These are phyloP conservation scores for Camponotus floridanus DNA, from an alignment of 1,140 invertebrate genomes.

Conservation along the genomic window DNA sequence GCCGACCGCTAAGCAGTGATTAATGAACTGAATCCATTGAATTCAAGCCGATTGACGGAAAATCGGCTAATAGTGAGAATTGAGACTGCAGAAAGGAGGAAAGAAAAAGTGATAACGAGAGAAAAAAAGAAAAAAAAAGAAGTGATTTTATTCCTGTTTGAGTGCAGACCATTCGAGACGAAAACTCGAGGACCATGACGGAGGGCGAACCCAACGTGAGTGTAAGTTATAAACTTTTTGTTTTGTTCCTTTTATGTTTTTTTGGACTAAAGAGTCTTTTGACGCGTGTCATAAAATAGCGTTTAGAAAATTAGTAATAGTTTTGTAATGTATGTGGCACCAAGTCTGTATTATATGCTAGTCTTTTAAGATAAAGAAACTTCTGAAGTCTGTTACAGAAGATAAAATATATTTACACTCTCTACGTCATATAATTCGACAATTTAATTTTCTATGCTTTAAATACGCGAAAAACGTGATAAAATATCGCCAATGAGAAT, in stretches of 20 bases:
- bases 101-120: neutral
- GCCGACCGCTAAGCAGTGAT: slow-evolving; percentile 57
- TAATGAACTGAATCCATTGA: slow-evolving; percentile 62
- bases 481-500: neutral
- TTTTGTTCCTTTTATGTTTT: neutral
- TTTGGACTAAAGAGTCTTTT: neutral
- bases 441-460: neutral
- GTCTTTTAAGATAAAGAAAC: neutral
- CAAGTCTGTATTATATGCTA: neutral
- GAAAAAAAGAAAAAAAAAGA: neutral
- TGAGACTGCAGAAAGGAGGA: slow-evolving; percentile 23
- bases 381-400: neutral
- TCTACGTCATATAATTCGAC: neutral
- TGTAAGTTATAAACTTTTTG: slow-evolving; percentile 58
- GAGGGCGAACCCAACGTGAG: slow-evolving; percentile 58
- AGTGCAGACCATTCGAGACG: slow-evolving; percentile 48
- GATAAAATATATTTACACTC: neutral
- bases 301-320: slow-evolving; percentile 46
- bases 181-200: slow-evolving; percentile 62
- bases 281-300: neutral
- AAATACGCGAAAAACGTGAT: neutral
- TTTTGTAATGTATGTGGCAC: neutral
- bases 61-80: slow-evolving; percentile 49
- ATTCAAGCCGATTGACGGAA: slow-evolving; percentile 43
- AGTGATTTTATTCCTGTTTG: slow-evolving; percentile 54